A percentile compares a stretch with the other conserved stretches of the same genome.
These are phyloP conservation scores for Spongilla lacustris DNA, from an alignment of 37 sponge, comb jelly and placozoan genomes.

Conservation along the genomic window DNA sequence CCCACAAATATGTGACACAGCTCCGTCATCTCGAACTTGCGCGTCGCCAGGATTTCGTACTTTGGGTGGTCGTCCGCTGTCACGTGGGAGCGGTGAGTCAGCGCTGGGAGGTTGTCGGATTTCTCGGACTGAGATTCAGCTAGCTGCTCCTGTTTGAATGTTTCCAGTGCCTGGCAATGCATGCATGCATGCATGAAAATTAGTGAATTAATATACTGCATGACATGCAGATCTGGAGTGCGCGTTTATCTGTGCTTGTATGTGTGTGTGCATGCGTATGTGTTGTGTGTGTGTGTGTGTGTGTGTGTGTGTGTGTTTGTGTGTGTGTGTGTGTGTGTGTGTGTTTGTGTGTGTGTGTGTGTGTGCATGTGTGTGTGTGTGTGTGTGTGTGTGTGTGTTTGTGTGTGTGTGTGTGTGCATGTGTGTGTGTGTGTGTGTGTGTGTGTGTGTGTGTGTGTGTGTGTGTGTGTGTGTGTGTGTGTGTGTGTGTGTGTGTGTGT, in stretches of 20 bases:
- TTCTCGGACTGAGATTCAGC: neutral
- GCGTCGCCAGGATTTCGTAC: constrained; percentile 16
- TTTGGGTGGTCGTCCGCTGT: neutral
- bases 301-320: too few relatives aligned
- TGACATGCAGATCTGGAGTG: neutral
- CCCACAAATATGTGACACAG: constrained; percentile 57
- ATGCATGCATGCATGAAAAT: neutral
- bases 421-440: too few relatives aligned
- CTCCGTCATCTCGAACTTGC: constrained; percentile 70
- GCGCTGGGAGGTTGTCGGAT: neutral
- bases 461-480: too few relatives aligned
- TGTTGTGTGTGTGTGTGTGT: too few relatives aligned
- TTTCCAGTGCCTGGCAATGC: neutral
- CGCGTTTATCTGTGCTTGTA: neutral
- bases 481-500: too few relatives aligned
- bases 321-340: too few relatives aligned
- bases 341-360: too few relatives aligned
- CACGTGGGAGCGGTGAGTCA: neutral
- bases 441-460: too few relatives aligned
- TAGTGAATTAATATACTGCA: neutral
- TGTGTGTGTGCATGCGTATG: too few relatives aligned
- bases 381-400: too few relatives aligned
- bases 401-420: too few relatives aligned
- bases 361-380: too few relatives aligned
- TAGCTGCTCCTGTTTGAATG: neutral